These are phyloP conservation scores for Microtus californicus DNA, from an alignment of 2,797 vertebrate species.

Conservation along the genomic window DNA sequence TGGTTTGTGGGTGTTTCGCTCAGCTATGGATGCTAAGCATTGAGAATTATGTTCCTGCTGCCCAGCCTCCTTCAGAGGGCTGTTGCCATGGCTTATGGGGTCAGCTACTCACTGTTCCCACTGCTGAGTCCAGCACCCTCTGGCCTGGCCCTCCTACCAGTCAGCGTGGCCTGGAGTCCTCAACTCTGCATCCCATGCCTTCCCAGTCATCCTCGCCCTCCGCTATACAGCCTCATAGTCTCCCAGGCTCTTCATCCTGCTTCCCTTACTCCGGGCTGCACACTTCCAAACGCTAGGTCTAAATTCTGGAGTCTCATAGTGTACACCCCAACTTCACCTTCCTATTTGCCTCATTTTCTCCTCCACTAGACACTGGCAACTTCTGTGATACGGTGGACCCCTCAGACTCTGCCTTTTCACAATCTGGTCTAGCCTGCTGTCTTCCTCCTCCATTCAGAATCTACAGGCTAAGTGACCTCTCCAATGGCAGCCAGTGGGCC, in stretches of 20 bases:
- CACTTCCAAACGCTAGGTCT: background rate
- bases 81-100: background rate
- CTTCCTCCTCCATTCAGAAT: background rate
- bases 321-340: background rate
- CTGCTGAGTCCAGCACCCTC: fast-evolving
- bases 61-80: background rate
- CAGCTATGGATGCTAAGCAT: background rate
- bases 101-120: background rate
- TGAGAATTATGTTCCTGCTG: background rate
- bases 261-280: background rate
- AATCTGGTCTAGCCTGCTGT: background rate
- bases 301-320: background rate
- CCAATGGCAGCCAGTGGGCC: background rate
- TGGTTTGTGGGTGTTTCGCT: background rate
- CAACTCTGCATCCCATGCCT: background rate
- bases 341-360: fast-evolving
- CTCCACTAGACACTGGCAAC: background rate
- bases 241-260: background rate
- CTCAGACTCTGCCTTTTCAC: too few relatives aligned
- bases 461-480: background rate
- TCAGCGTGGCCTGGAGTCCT: too few relatives aligned
- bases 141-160: too few relatives aligned
- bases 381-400: background rate
- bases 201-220: background rate
- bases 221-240: background rate